phyloP scores from a whole-genome alignment of 2,113 vertebrate genomes.

The Halcyon senegalensis region DNA sequence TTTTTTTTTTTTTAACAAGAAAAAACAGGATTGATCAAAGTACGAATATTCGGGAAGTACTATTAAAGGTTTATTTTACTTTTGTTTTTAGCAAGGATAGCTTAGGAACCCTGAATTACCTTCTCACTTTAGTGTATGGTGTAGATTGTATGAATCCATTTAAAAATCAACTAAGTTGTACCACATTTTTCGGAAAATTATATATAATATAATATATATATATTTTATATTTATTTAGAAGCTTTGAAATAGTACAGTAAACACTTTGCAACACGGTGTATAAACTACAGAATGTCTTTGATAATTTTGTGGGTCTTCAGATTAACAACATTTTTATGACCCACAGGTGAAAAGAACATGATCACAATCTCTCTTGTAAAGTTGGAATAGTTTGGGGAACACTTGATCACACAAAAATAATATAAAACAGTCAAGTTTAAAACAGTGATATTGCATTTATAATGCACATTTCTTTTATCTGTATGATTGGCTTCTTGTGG shows the following conservation, averaged over 20 bases:
- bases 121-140: constrained; percentile 74
- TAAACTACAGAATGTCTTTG: constrained; percentile 95
- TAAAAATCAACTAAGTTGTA: constrained; percentile 86
- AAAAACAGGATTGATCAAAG: constrained; percentile 74
- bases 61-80: constrained; percentile 69
- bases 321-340: constrained; percentile 82
- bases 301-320: constrained; percentile 83
- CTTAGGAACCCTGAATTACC: constrained; percentile 83
- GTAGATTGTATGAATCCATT: constrained; percentile 78
- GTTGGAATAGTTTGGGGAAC: constrained; percentile 87
- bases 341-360: constrained; percentile 84
- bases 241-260: constrained; percentile 99
- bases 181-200: constrained; percentile 89
- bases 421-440: constrained; percentile 98
- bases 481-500: constrained; percentile 94
- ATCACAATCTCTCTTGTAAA: constrained; percentile 89
- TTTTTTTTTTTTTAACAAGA: constrained; percentile 40
- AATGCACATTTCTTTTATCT: constrained; percentile 94
- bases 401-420: constrained; percentile 95
- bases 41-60: constrained; percentile 73
- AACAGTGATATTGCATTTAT: constrained; percentile 97
- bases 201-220: constrained; percentile 89
- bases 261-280: constrained; percentile 98
- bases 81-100: constrained; percentile 72
- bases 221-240: constrained; percentile 98